Evolutionary conservation across 2,888 invertebrate species (phyloP).

Genomic region (Cheilosia scutellata): DNA sequence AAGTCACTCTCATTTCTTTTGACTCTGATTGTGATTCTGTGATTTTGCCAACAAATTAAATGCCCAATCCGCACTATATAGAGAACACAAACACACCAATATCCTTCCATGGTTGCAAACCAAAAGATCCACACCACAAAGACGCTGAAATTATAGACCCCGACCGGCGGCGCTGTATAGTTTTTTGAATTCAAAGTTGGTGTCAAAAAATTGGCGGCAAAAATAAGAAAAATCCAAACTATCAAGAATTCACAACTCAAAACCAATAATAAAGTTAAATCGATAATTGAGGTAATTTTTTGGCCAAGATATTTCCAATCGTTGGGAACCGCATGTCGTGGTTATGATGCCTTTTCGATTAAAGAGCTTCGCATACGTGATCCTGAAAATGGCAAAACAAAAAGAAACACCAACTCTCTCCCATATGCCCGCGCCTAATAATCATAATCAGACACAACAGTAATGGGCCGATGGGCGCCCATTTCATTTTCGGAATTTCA

Average conservation of each 20-base stretch:
- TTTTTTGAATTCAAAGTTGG: conserved; percentile 23
- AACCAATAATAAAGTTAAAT: conserved; percentile 84
- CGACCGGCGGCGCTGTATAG: conserved; percentile 18
- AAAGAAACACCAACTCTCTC: conserved; percentile 10
- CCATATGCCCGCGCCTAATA: conserved; percentile 64
- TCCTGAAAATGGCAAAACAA: conserved; percentile 27
- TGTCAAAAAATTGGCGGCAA: conserved; percentile 64
- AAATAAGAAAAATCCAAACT: conserved; percentile 23
- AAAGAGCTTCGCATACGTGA: conserved; percentile 61
- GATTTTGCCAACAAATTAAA: conserved; percentile 59
- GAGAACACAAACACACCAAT: not conserved
- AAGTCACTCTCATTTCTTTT: conserved; percentile 64
- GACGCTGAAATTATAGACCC: conserved; percentile 64
- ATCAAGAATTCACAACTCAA: conserved; percentile 77
- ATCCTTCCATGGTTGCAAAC: not conserved
- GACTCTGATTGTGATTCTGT: conserved; percentile 61
- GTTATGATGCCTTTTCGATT: conserved; percentile 60
- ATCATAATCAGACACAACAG: conserved; percentile 70
- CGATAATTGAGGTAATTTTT: conserved; percentile 84
- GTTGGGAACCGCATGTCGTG: conserved; percentile 39
- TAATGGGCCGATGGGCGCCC: conserved; percentile 75
- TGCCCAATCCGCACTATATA: conserved; percentile 38
- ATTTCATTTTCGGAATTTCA: conserved; percentile 64
- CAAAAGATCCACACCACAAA: conserved; percentile 13
- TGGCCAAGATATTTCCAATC: conserved; percentile 49